These are phyloP conservation scores for Cosmia pyralina DNA, from an alignment of 2,888 invertebrate genomes.

Conservation along the genomic window DNA sequence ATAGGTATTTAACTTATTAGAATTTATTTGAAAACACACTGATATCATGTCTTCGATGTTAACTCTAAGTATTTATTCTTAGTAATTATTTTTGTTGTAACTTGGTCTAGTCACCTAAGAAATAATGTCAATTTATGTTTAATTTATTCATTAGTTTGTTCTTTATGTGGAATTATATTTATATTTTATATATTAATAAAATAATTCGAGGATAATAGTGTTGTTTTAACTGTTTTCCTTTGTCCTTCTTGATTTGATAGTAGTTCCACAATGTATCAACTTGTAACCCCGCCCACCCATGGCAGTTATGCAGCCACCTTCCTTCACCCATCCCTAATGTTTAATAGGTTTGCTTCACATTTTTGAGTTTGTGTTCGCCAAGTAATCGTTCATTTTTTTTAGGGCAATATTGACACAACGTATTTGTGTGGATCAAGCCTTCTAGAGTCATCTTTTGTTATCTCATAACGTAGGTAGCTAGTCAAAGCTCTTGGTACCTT, in stretches of 20 bases:
- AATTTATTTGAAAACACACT: not conserved
- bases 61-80: conserved; percentile 24
- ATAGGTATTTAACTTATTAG: not conserved
- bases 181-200: conserved; percentile 4
- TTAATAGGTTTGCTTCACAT: not conserved
- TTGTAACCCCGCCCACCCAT: no score
- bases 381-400: not conserved
- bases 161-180: not conserved
- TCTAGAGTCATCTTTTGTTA: conserved; percentile 17
- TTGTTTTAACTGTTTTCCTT: conserved; percentile 1
- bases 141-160: conserved; percentile 34
- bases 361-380: not conserved
- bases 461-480: not conserved
- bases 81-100: conserved; percentile 31
- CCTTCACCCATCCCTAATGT: no score
- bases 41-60: conserved; percentile 14
- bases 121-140: conserved; percentile 41
- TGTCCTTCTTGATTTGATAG: not conserved
- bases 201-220: not conserved
- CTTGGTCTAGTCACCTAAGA: conserved; percentile 46
- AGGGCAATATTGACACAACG: not conserved
- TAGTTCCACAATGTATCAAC: no score
- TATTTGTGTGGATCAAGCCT: not conserved
- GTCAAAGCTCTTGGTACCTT: conserved; percentile 1
- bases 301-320: no score